Base-by-base conservation (phyloP, 2,888 invertebrate species). In the Ferrisia virgata region DNA sequence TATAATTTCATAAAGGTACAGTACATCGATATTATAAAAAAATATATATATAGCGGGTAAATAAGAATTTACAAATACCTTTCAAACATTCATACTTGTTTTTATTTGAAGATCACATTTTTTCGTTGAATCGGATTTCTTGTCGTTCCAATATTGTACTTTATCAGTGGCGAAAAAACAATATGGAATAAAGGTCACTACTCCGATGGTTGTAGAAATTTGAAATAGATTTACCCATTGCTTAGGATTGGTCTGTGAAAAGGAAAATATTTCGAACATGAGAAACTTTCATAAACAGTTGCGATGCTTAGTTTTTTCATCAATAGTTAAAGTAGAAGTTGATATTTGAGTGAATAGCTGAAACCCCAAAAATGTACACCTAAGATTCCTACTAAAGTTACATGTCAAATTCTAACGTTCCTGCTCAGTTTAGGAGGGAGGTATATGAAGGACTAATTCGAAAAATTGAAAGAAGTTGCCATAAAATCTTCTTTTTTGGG, bases 71-170 rank as follows among this genome's bases (percentile, higher is more conserved):
- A 47, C n/a, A 5, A 15, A 47, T 47, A 72, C n/a, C n/a, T 58
- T 58, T 25, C 36, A 76, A n/a, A 76, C 72, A 8, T 15, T 18
- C 6, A 47, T 31, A 4, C 15, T 39, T 11, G 79, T 9, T 15
- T 79, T 43, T 31, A 6, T 31, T 22, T 36, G 40, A 40, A 31
- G 36, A 25, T 25, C 36, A 8, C 25, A 78, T 40, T 78, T 18
- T 8, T 9, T 25, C 39, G 9, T n/a, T 11, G 78, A 2, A 6
- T 8, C 31, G 0, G 64, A 3, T 22, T 36, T 33, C 28, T 36
- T 28, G 11, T 88, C 89, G 86, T 92, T 92, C 92, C 92, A 93
- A 0, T 89, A 86, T 87, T 92, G 91, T 15, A 92, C 87, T 33
- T 90, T 90, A 0, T 92, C 91, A 72, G 91, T 91, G 2, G 90